Percentiles rank a stretch among this genome's conserved stretches.
phyloP scores from a whole-genome alignment of 2,113 vertebrate genomes.

The Phylloscopus whistleri region DNA sequence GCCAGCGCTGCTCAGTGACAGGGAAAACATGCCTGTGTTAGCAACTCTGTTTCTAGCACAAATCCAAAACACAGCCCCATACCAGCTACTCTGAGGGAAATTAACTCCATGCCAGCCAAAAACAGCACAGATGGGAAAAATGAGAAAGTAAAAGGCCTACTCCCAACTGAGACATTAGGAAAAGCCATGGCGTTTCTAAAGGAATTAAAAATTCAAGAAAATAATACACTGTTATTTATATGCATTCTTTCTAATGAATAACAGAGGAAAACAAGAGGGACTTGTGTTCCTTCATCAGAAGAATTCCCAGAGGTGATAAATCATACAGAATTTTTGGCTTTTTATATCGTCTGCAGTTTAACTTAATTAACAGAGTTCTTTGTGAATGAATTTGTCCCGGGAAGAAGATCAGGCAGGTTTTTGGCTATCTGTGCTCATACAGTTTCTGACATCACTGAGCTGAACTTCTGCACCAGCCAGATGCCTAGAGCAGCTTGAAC shows the following conservation, averaged over 20 bases:
- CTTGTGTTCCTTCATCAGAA: not conserved
- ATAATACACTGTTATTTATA: not conserved
- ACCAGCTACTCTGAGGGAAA: not conserved
- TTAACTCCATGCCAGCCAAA: not conserved
- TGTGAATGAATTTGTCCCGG: not conserved
- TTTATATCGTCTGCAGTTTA: not conserved
- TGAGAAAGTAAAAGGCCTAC: not conserved
- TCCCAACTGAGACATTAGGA: not conserved
- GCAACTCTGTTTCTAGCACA: not conserved
- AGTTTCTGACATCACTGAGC: not conserved
- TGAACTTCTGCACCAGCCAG: not conserved
- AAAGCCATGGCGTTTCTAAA: not conserved
- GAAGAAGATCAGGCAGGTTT: not conserved
- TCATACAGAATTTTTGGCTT: not conserved
- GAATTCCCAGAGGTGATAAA: not conserved
- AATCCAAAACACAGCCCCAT: not conserved
- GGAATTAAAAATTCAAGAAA: not conserved
- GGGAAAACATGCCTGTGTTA: not conserved
- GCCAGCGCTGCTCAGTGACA: rapidly evolving
- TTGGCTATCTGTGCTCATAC: not conserved
- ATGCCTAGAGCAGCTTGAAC: not conserved
- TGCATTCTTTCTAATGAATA: not conserved
- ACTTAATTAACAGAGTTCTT: not conserved
- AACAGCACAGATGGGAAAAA: not conserved
- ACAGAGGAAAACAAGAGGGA: not conserved